phyloP scores from a whole-genome alignment of 2,113 vertebrate genomes.

The Mobula birostris region DNA sequence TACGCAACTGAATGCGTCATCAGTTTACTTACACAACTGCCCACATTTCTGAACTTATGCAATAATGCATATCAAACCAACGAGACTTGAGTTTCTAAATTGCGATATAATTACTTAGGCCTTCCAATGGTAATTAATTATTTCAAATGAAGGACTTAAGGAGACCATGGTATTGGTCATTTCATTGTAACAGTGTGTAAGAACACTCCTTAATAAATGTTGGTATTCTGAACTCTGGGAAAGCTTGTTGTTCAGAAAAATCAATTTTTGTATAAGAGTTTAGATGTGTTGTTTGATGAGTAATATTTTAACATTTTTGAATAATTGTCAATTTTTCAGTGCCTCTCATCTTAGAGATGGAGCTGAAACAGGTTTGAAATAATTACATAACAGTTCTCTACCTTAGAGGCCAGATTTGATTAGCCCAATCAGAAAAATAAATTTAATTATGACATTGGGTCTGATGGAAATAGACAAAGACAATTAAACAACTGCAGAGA shows the following conservation, averaged over 20 bases:
- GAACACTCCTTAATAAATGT: not conserved
- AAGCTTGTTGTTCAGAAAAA: not conserved
- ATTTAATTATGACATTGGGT: not conserved
- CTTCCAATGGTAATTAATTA: not conserved
- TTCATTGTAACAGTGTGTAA: not conserved
- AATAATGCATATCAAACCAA: not conserved
- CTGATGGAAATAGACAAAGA: not conserved
- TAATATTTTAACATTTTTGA: conserved; percentile 11
- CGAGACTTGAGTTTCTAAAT: not conserved
- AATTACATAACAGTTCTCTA: not conserved
- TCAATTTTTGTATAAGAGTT: not conserved
- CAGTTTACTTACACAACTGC: not conserved
- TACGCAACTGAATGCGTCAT: not conserved
- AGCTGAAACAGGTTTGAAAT: not conserved
- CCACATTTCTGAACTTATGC: not conserved
- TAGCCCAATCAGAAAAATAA: not conserved
- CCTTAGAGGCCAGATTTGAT: not conserved
- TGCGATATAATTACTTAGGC: not conserved
- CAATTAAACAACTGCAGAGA: not conserved
- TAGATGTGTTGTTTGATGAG: not conserved
- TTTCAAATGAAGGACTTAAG: not conserved
- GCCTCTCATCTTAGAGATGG: not conserved
- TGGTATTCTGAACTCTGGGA: not conserved
- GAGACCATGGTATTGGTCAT: not conserved
- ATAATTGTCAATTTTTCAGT: not conserved